Conservation (phyloP, 1,140 invertebrate species). For the Acromyrmex heyeri region DNA sequence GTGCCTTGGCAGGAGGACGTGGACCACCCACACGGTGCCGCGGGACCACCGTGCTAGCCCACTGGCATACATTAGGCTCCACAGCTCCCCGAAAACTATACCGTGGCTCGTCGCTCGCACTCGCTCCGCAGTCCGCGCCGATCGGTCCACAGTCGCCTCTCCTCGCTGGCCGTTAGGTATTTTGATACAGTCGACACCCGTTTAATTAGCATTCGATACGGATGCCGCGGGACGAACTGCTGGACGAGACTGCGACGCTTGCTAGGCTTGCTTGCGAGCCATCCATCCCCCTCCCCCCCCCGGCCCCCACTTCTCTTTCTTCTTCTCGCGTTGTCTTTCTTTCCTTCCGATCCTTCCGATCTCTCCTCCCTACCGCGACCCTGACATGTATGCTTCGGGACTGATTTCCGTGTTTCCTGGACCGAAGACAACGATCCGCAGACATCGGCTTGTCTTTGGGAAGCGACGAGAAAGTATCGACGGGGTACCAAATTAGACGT, state of each 20-base stretch:
- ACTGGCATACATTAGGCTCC: slow-evolving; percentile 86
- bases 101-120: slow-evolving; percentile 64
- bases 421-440: background rate
- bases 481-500: background rate
- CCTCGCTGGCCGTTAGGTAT: slow-evolving; percentile 81
- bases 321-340: slow-evolving; percentile 18
- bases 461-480: background rate
- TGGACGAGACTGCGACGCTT: slow-evolving; percentile 51
- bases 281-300: slow-evolving; percentile 1
- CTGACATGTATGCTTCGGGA: slow-evolving; percentile 57
- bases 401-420: slow-evolving; percentile 69
- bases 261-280: slow-evolving; percentile 22
- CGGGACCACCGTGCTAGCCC: slow-evolving; percentile 86
- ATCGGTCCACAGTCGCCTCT: slow-evolving; percentile 57
- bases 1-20: slow-evolving; percentile 84
- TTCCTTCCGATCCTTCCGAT: slow-evolving; percentile 30
- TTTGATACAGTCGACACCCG: slow-evolving; percentile 85
- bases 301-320: slow-evolving; percentile 13
- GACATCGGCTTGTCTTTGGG: background rate
- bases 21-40: slow-evolving; percentile 86
- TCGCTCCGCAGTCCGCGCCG: slow-evolving; percentile 52
- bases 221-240: slow-evolving; percentile 79
- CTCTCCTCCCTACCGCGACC: slow-evolving; percentile 4
- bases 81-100: slow-evolving; percentile 83
- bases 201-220: slow-evolving; percentile 86